phyloP scores from a whole-genome alignment of 2,113 vertebrate species.

The Rhea americana region DNA sequence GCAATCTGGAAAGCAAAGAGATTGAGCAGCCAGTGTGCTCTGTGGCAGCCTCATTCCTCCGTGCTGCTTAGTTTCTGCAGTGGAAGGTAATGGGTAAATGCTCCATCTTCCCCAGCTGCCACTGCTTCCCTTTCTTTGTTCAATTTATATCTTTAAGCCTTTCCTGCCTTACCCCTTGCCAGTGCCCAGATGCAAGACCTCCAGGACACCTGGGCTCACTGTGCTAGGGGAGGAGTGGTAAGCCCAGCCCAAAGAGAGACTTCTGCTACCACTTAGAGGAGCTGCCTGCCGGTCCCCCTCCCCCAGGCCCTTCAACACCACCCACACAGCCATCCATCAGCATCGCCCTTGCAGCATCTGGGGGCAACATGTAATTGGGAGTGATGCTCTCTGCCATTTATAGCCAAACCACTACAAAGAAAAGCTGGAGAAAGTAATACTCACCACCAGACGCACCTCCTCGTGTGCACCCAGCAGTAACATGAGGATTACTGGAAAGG shows the following conservation, averaged over 20 bases:
- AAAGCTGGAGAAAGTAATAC: slow-evolving; percentile 47
- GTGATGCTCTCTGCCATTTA: slow-evolving; percentile 52
- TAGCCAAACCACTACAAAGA: slow-evolving; percentile 11
- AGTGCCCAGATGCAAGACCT: background rate
- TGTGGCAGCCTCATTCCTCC: background rate
- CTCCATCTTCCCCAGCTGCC: background rate
- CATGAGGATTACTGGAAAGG: background rate
- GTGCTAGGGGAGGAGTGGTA: background rate
- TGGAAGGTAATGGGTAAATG: background rate
- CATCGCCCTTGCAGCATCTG: slow-evolving; percentile 62
- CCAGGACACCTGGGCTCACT: background rate
- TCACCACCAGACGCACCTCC: background rate
- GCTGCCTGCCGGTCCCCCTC: slow-evolving; percentile 10
- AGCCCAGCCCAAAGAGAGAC: background rate
- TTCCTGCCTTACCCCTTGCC: background rate
- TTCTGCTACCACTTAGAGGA: slow-evolving; percentile 44
- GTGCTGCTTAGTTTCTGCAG: background rate
- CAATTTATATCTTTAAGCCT: background rate
- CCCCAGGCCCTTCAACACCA: slow-evolving; percentile 45
- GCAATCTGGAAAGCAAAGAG: background rate
- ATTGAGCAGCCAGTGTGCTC: background rate
- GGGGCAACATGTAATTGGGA: slow-evolving; percentile 66
- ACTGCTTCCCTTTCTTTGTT: background rate
- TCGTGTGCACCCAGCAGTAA: background rate
- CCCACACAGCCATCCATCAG: slow-evolving; percentile 63